A percentile compares a stretch with the other conserved stretches of the same genome.
These are phyloP conservation scores for Uropetala carovei DNA, from an alignment of 2,888 invertebrate species.

Conservation along the genomic window DNA sequence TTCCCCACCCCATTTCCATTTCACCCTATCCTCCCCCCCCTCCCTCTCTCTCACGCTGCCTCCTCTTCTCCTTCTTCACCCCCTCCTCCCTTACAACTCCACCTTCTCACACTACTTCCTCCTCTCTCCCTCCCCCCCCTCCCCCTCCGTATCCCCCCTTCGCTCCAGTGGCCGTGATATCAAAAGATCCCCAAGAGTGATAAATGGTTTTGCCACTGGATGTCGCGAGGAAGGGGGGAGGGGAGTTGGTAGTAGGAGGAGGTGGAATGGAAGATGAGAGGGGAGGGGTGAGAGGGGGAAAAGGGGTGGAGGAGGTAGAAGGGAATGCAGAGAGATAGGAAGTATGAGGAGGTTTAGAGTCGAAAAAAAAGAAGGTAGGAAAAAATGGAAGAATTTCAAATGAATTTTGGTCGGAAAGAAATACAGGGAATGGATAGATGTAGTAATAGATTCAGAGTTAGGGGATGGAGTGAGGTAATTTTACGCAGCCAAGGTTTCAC, in stretches of 20 bases:
- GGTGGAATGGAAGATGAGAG: background rate
- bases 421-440: too few species aligned
- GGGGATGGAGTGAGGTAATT: too few species aligned
- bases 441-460: too few species aligned
- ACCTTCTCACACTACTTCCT: background rate
- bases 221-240: background rate
- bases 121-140: background rate
- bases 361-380: background rate
- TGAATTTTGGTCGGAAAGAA: too few species aligned
- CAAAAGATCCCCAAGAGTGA: constrained; percentile 31
- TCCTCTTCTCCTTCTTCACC: background rate
- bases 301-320: background rate
- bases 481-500: too few species aligned
- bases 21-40: background rate
- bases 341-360: background rate
- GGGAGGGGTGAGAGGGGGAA: too few species aligned
- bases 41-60: background rate
- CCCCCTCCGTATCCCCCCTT: background rate
- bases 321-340: background rate
- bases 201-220: constrained; percentile 11
- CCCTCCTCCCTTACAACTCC: background rate
- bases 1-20: too few species aligned
- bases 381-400: background rate
- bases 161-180: constrained; percentile 42
- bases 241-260: background rate